Conservation (phyloP, 1,140 invertebrate species). For the Sarcophaga bullata region DNA sequence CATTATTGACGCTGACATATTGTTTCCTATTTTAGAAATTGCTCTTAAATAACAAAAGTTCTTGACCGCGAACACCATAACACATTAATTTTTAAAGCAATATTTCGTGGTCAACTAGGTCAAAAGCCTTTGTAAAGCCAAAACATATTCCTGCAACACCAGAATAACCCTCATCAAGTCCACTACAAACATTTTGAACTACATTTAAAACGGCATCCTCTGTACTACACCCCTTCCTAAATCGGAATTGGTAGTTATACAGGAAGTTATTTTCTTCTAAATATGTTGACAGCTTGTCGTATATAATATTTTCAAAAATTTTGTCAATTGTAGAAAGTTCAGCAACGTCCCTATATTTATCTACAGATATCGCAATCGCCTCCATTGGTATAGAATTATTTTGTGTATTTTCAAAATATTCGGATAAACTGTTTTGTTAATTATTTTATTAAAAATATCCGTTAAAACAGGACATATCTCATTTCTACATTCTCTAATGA, state of each 20-base stretch:
- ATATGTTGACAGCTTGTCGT: not conserved
- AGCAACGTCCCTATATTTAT: not conserved
- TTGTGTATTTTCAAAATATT: not conserved
- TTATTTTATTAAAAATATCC: conserved; percentile 5
- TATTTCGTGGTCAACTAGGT: conserved; percentile 1
- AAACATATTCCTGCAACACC: not conserved
- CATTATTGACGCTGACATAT: not conserved
- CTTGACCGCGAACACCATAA: too few relatives aligned
- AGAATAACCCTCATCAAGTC: not conserved
- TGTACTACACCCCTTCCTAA: not conserved
- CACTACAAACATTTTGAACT: not conserved
- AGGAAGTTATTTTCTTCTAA: not conserved
- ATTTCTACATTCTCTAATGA: too few relatives aligned
- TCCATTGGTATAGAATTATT: not conserved
- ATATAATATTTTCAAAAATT: not conserved
- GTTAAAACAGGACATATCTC: too few relatives aligned
- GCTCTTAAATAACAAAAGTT: too few relatives aligned
- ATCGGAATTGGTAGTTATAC: not conserved
- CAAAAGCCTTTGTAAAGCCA: conserved; percentile 17
- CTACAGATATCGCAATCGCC: not conserved
- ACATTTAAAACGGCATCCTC: not conserved
- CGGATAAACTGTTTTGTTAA: not conserved
- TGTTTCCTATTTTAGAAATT: conserved; percentile 11
- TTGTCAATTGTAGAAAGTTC: not conserved
- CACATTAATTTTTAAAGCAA: too few relatives aligned